Base-by-base conservation (phyloP, 2,113 vertebrate genomes). In the Rhombomys opimus region DNA sequence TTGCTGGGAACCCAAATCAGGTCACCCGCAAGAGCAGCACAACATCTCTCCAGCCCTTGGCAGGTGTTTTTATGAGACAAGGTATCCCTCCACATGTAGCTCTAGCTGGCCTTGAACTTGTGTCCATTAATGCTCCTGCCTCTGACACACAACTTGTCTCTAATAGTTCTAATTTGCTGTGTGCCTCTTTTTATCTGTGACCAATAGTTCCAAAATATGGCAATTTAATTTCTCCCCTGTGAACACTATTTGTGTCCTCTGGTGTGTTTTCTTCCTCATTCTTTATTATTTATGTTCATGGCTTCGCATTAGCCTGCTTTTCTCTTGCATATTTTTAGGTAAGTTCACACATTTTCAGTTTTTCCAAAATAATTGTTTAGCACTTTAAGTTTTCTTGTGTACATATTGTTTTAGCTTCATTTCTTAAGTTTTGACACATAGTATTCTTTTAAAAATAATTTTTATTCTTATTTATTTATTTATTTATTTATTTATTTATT, bases 201-300 rank as follows among this genome's bases (percentile, higher is more conserved):
- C 22, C 52, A 7, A 0, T n/a, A 27, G 67, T 68, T 38, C 8
- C n/a, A 27, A 25, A 20, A 6, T 7, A 1, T 18, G 8, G 9
- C 22, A 2, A 0, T 1, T 35, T 1, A 7, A 9, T 23, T 59
- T 38, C n/a, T 52, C 0, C 22, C 18, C n/a, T 10, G 0, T 4
- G 15, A 63, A 9, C 15, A 30, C 18, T 25, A 63, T 13, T 1
- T 1, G 14, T 1, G 67, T 25, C 46, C 7, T 52, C 87, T 7
- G 25, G 7, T 0, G 0, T 1, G 0, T 22, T 27, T 84, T 25
- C 61, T 12, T 65, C 11, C 22, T 9, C 14, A 46, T 38, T 30
- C 25, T 38, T 22, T 75, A 17, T 67, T 67, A 54, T 54, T 78
- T 20, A 32, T 68, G 50, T 13, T 23, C 20, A 11, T 23, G 2